Evolutionary conservation across 2,113 vertebrate species (phyloP), one percentile per base, ranked within the genome.

Genomic region (Lycaon pictus): DNA sequence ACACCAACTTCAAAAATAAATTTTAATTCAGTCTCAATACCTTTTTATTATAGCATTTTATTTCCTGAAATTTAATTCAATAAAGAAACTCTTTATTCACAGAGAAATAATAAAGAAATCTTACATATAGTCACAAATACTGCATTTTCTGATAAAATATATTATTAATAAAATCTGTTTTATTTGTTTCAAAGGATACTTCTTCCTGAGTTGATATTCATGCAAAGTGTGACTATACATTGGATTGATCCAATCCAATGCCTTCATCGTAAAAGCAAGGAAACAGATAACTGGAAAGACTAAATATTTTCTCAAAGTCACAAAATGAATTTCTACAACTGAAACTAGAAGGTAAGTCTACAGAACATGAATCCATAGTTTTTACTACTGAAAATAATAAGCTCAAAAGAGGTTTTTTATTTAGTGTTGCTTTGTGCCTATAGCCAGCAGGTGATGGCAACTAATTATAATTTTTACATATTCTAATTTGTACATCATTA

Each of bases 1-100:
- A 77, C 0, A 80, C 17, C 37, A 87, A 71, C 56, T 96, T 96
- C n/a, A 92, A 79, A 93, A 83, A 65, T 27, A 87, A 89, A 95
- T 58, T 92, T 74, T 80, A 89, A 89, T 60, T 79, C 65, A 29
- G 9, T 65, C 17, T 81, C 35, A 82, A 81, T 22, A 90, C 89
- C 81, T 43, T 7, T 63, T 90, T 32, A 48, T 84, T 27, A 69
- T 15, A 63, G 5, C 2, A 51, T 12, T 63, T 79, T 76, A 90
- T 60, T 76, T 81, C 71, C 43, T 87, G 29, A 90, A 94, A 88
- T 55, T 92, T 62, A 89, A 84, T 76, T 90, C 15, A 25, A 77
- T 93, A 97, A 43, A 51, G 32, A 90, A 72, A 74, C 13, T 35
- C 7, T 80, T 80, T 35, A 65, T 92, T 93, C 63, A 85, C 1